These are phyloP conservation scores for Sympetrum striolatum DNA, from an alignment of 2,888 invertebrate genomes.

Conservation along the genomic window DNA sequence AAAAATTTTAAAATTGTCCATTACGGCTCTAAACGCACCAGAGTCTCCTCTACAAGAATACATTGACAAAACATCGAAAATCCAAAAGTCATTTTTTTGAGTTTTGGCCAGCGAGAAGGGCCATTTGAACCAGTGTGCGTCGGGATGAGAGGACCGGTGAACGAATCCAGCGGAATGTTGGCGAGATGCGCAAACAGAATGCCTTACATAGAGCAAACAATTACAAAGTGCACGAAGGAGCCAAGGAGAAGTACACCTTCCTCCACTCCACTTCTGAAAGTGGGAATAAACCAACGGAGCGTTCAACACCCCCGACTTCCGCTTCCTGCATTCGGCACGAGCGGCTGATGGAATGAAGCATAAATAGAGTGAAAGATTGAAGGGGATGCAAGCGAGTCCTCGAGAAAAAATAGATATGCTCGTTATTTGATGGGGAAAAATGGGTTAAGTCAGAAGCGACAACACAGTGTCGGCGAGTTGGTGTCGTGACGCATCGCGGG, in stretches of 20 bases:
- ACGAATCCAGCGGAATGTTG: neutral
- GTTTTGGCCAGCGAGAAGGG: too few relatives aligned
- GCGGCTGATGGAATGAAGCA: neutral
- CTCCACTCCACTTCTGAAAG: neutral
- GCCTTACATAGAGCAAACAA: neutral
- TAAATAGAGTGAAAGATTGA: neutral
- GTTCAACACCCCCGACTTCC: neutral
- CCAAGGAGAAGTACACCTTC: neutral
- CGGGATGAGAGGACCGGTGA: neutral
- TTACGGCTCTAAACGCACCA: too few relatives aligned
- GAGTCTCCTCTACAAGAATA: too few relatives aligned
- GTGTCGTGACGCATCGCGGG: neutral
- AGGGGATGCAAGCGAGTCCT: neutral
- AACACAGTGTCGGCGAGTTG: neutral
- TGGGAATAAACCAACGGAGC: neutral
- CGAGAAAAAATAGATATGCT: neutral
- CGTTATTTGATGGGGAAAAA: neutral
- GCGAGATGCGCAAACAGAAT: neutral
- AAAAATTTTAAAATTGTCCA: too few relatives aligned
- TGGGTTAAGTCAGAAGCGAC: neutral
- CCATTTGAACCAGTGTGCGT: too few relatives aligned
- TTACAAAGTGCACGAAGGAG: neutral
- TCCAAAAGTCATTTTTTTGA: too few relatives aligned
- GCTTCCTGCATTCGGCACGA: conserved; percentile 22
- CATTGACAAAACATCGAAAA: too few relatives aligned